Evolutionary conservation across 2,888 invertebrate species (phyloP), one percentile per base, ranked within the genome.

Genomic region (Argyra leucocephala): DNA sequence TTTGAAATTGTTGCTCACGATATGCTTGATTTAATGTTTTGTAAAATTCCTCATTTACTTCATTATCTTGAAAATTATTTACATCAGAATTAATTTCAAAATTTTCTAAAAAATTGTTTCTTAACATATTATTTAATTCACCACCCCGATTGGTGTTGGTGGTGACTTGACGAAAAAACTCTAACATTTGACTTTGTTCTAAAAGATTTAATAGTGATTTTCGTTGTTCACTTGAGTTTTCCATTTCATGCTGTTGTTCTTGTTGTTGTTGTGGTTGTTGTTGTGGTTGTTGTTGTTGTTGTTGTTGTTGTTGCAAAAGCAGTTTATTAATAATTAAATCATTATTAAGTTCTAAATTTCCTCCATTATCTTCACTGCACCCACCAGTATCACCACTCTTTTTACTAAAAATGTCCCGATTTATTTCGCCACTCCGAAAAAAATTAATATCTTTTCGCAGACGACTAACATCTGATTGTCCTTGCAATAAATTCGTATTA

Each of bases 11-110:
- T 48, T 59, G 22, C 0, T 93, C 91, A 64, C 93, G 83, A 77
- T 93, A 93, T 58, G 91, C 91, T 79, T 90, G 90, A 80, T 93
- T 93, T 62, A 93, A 81, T 74, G 90, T 92, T 72, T 90, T 86
- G 78, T 93, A 93, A 77, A 93, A 93, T 24, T 91, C 91, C 79
- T 93, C 93, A 74, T 90, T 89, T 5, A 91, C 90, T 76, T 85
- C 84, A 37, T 80, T 75, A 64, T 66, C 58, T 48, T 22, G 21
- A 21, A 10, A 15, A 60, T 18, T 23, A 60, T 24, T n/a, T 24
- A n/a, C 24, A 57, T 57, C 57, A 15, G 58, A 58, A 21, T 63
- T 23, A 23, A 18, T 22, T 22, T 23, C 12, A 58, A 58, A 22
- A 58, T 58, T 61, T 15, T 61, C 64, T 23, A 63, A 63, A n/a